A percentile compares a stretch with the other conserved stretches of the same genome.
Evolutionary conservation across 2,888 invertebrate species (phyloP).

Genomic region (Lamproptera curius): DNA sequence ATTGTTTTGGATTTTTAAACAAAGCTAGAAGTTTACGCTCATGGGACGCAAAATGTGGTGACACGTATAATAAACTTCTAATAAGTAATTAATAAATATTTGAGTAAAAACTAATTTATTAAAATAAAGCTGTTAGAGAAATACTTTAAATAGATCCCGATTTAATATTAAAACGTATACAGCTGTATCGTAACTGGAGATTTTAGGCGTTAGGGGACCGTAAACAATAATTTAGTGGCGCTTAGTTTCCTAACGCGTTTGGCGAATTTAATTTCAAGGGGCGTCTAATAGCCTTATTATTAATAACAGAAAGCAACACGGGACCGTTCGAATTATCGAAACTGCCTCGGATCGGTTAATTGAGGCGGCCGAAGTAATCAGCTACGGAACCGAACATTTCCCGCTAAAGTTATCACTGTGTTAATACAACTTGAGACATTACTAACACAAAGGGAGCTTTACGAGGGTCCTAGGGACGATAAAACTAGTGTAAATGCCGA

Average conservation of each 20-base stretch:
- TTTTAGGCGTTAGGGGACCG: slow-evolving; percentile 40
- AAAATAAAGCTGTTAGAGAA: too few relatives aligned
- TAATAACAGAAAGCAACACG: slow-evolving; percentile 54
- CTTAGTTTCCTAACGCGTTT: slow-evolving; percentile 46
- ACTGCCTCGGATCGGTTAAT: slow-evolving; percentile 58
- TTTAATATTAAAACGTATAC: too few relatives aligned
- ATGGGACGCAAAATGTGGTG: too few relatives aligned
- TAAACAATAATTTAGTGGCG: slow-evolving; percentile 50
- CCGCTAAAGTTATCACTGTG: slow-evolving; percentile 64
- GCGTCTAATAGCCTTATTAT: slow-evolving; percentile 42
- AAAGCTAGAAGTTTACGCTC: too few relatives aligned
- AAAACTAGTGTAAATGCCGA: slow-evolving; percentile 73
- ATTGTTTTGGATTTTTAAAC: too few relatives aligned
- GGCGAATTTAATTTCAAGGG: slow-evolving; percentile 66
- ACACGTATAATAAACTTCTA: too few relatives aligned
- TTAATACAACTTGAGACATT: slow-evolving; percentile 69
- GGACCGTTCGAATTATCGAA: slow-evolving; percentile 66
- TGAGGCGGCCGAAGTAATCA: slow-evolving; percentile 49
- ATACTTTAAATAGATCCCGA: too few relatives aligned
- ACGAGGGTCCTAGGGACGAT: slow-evolving; percentile 64
- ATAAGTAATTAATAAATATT: too few relatives aligned
- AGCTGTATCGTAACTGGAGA: too few relatives aligned
- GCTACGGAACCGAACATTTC: slow-evolving; percentile 35
- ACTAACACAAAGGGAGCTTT: slow-evolving; percentile 63
- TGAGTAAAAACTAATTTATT: too few relatives aligned